Evolutionary conservation across 2,113 vertebrate genomes (phyloP).

Genomic region (Raphicerus campestris): DNA sequence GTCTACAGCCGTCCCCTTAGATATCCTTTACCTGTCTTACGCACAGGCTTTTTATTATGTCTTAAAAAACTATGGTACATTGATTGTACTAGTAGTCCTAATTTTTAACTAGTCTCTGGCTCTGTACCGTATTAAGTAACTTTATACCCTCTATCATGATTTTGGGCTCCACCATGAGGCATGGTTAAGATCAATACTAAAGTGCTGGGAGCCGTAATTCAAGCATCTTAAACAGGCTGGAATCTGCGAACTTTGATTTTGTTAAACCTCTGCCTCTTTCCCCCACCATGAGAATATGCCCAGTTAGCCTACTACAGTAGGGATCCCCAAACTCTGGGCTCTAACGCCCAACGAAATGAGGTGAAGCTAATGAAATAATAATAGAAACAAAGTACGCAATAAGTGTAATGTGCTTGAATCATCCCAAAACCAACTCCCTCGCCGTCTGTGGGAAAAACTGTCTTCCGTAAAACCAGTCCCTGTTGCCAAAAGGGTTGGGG

Average conservation of each 20-base stretch:
- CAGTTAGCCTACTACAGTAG: not conserved
- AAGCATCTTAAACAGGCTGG: not conserved
- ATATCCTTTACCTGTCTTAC: not conserved
- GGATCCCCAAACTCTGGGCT: not conserved
- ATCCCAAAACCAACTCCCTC: not conserved
- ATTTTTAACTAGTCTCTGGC: not conserved
- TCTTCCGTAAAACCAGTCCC: not conserved
- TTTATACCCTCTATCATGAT: not conserved
- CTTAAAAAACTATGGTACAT: not conserved
- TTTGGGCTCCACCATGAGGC: not conserved
- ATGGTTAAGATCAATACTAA: not conserved
- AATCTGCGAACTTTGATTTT: not conserved
- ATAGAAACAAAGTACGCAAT: not conserved
- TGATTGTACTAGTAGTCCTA: not conserved
- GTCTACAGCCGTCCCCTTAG: rapidly evolving
- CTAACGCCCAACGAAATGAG: not conserved
- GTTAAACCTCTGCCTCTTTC: not conserved
- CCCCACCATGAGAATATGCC: not conserved
- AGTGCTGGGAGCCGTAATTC: not conserved
- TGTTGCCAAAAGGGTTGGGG: not conserved
- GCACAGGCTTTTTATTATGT: not conserved
- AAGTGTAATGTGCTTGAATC: not conserved
- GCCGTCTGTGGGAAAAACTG: not conserved
- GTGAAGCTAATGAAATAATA: not conserved
- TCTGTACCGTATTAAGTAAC: not conserved